phyloP scores from a whole-genome alignment of 2,888 invertebrate species.

The Lasioglossum zephyrum region DNA sequence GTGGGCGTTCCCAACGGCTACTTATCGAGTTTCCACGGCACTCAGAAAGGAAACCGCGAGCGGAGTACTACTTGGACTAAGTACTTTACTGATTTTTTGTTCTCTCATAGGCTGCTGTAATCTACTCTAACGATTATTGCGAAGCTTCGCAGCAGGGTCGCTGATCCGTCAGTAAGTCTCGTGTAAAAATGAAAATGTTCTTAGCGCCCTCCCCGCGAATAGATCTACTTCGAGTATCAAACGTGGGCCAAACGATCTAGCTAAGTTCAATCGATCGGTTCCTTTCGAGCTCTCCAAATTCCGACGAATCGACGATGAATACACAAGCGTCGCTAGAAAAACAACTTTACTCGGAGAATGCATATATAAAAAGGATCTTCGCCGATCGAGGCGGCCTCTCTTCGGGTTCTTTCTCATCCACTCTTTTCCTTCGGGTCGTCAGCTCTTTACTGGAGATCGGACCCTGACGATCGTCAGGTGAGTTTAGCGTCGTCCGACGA shows the following conservation, averaged over 20 bases:
- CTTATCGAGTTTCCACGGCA: neutral
- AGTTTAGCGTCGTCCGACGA: conserved; percentile 53
- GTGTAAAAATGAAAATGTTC: conserved; percentile 4
- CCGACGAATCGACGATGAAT: conserved; percentile 65
- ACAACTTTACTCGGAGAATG: conserved; percentile 24
- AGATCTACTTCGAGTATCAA: conserved; percentile 13
- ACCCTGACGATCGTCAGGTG: conserved; percentile 44
- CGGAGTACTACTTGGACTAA: conserved; percentile 42
- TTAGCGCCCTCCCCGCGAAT: neutral
- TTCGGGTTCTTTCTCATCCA: neutral
- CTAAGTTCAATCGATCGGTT: neutral
- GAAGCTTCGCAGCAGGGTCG: conserved; percentile 28
- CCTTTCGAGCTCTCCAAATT: conserved; percentile 22
- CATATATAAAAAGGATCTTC: conserved; percentile 53
- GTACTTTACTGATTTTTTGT: conserved; percentile 15
- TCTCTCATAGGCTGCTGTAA: conserved; percentile 17
- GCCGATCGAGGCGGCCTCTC: conserved; percentile 26
- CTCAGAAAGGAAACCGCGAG: neutral
- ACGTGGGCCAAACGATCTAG: conserved; percentile 13
- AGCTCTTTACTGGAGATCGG: conserved; percentile 52
- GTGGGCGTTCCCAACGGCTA: neutral
- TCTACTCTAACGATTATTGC: conserved; percentile 43
- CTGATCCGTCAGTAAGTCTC: neutral
- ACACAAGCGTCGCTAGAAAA: conserved; percentile 50
- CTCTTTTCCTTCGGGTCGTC: neutral